Evolutionary conservation across 2,113 vertebrate genomes (phyloP), one percentile per base, ranked within the genome.

Genomic region (Dascyllus trimaculatus): DNA sequence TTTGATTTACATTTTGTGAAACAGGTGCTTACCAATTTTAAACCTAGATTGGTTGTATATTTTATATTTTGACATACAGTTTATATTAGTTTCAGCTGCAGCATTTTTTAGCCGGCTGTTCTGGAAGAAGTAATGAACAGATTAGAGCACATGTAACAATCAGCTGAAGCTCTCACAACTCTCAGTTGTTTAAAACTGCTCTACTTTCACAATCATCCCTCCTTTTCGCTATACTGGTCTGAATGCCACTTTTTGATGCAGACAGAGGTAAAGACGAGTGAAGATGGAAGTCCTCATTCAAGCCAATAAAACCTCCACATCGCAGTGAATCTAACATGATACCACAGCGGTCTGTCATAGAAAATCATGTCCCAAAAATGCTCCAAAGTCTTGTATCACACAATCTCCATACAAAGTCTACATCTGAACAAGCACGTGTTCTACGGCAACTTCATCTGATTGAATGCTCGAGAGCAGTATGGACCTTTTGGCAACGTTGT

Each of bases 1-100:
- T 75, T 65, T 57, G 5, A 51, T 53, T 63, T 18, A 2, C 2
- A 69, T 26, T 75, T 61, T 26, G 25, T 25, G 9, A 67, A 35
- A 60, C 0, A 6, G 5, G 5, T 18, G 6, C 17, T 4, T 38
- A 22, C 5, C 32, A 2, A 14, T 64, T 53, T 46, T 68, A 13
- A 48, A 56, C 10, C 1, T 11, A 67, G 14, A 18, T 19, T 1
- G 4, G 15, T 35, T 7, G 8, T 35, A 10, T 56, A 25, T 59
- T 7, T 21, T 17, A 4, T 21, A 45, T 32, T 51, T 21, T 17
- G 4, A 21, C 45, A 22, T 24, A 22, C 17, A 58, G 14, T 26
- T 24, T 24, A 11, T 29, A 29, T 35, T 48, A 48, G 46, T 46
- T 46, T 46, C 17, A 43, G 17, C 6, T 56, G 66, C 24, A 40